Base-by-base conservation (phyloP, 2,797 vertebrate genomes). In the Microctenopoma steveboyesi region DNA sequence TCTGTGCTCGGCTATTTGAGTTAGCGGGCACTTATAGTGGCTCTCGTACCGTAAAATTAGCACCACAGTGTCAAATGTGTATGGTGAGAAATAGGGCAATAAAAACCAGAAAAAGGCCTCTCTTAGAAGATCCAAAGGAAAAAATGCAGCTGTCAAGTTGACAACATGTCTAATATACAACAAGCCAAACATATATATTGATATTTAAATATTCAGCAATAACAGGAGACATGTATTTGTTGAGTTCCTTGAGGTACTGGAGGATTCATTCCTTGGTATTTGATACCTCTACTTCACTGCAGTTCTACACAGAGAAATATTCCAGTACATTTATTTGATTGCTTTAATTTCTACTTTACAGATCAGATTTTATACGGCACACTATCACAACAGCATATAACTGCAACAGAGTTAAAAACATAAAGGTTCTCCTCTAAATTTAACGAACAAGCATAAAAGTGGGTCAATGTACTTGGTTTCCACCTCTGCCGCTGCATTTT, bases 1-100 rank as follows among this genome's bases (percentile, higher is more conserved):
- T 13, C 18, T 43, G 13, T 15, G 33, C 22, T 59, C 56, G 62
- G 57, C 18, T 51, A 13, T 49, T 13, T 14, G 42, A 47, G 51
- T 54, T 80, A 57, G 58, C 57, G 60, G 59, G 18, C 33, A 16
- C 30, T 42, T 68, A 58, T 39, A 47, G 33, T 52, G 30, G 62
- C 39, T 33, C 33, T 33, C 25, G 3, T 10, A 40, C 37, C 30
- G 53, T 71, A 69, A 65, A 66, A 66, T 37, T 16, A 47, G 18
- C 55, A 63, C 18, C 48, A 30, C 62, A 61, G 0, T 40, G 12
- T 42, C 4, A 64, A 49, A 63, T 10, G 18, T 22, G 46, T n/a
- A 22, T 11, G 0, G 9, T 12, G 10, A 48, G 46, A 12, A 48
- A 22, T 22, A 12, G 18, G 18, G 46, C 10, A 48, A 22, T 18